Evolutionary conservation across 1,140 invertebrate genomes (phyloP), one percentile per base, ranked within the genome.

Genomic region (Drosophila ogumai): DNA sequence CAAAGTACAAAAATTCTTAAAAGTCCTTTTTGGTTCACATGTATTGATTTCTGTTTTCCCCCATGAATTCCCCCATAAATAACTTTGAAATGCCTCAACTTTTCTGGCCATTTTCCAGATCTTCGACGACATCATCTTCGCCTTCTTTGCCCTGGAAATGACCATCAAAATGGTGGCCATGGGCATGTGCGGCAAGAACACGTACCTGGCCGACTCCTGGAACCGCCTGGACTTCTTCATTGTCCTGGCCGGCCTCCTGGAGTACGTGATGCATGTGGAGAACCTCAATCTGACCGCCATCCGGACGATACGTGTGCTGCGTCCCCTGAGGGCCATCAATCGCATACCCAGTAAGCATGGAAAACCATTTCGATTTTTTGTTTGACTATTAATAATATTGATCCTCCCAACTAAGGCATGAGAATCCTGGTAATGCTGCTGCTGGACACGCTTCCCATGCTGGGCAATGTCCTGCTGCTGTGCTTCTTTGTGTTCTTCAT

Each of bases 401-500:
- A 15, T 22, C 12, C 6, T 17, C 17, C 10, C 5, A 12, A 4
- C n/a, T 4, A n/a, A 99, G 98, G 98, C 95, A 99, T 99, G 98
- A 95, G 98, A 69, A 99, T 99, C 81, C 94, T 99, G 88, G 98
- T 99, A 75, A 99, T 99, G 98, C 94, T 99, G 36, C 95, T 99
- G n/a, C 94, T 99, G 82, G 99, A 99, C 93, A 99, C 99, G 3
- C 94, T 99, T 64, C 99, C 99, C 2, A 99, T 99, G 99, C 93
- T 99, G 82, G 99, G 99, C 54, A 99, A 99, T 93, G 99, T 99
- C 32, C 94, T 99, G 58, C 94, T 99, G 43, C 94, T 99, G 43
- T 99, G 99, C 94, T 99, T 99, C 94, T 99, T 99, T 94, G 99
- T 99, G 41, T 99, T 99, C 95, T 99, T 99, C 95, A 99, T 99